Conservation (phyloP, 1,140 invertebrate genomes). For the Drosophila chauvacae region DNA sequence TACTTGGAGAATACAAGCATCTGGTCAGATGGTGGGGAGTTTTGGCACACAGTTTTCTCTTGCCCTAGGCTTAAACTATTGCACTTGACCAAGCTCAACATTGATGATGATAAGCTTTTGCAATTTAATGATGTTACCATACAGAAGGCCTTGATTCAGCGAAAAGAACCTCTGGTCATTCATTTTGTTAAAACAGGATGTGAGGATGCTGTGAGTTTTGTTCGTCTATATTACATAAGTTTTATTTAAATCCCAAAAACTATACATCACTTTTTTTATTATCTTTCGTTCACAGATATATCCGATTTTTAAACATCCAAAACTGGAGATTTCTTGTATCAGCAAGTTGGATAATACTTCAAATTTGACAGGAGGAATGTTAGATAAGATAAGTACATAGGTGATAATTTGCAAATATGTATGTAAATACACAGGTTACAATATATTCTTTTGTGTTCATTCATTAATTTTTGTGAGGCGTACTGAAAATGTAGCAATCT, state of each 20-base stretch:
- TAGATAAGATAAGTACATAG: neutral
- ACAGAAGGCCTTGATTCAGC: no score
- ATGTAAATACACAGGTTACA: neutral
- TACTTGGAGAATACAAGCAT: slow-evolving; percentile 10
- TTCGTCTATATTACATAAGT: no score
- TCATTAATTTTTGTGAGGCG: neutral
- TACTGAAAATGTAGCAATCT: no score
- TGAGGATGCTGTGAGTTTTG: slow-evolving; percentile 11
- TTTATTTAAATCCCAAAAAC: neutral
- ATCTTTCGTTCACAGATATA: slow-evolving; percentile 6
- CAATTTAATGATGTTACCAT: neutral
- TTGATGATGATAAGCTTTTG: slow-evolving; percentile 3
- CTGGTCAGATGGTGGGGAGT: slow-evolving; percentile 6
- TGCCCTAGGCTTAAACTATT: slow-evolving; percentile 19
- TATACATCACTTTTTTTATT: neutral
- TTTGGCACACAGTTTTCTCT: slow-evolving; percentile 24
- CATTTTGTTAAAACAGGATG: neutral
- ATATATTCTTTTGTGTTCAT: neutral
- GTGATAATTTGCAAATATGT: neutral
- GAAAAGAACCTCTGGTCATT: no score
- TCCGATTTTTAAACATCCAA: slow-evolving; percentile 14
- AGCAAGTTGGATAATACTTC: neutral
- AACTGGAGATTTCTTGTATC: slow-evolving; percentile 26
- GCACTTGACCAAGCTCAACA: neutral
- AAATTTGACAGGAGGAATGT: neutral